These are phyloP conservation scores for Biston betularia DNA, from an alignment of 2,888 invertebrate genomes.

Conservation along the genomic window DNA sequence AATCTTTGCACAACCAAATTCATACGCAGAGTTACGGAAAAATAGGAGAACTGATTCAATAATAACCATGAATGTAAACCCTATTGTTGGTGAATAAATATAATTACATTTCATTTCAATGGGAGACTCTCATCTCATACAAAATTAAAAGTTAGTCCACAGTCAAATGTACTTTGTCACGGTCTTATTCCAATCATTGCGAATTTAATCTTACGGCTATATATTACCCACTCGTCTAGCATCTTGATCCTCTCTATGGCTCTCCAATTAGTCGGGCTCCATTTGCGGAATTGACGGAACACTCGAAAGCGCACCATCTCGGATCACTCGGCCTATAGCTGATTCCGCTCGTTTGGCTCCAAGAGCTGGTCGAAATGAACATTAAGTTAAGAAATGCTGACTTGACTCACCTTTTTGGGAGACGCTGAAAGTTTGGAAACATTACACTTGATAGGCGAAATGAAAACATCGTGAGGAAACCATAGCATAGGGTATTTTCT, in stretches of 20 bases:
- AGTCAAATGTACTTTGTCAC: neutral
- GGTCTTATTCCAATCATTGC: neutral
- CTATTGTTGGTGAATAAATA: too few species aligned
- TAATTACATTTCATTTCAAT: too few species aligned
- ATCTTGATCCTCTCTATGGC: constrained; percentile 30
- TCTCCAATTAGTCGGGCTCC: constrained; percentile 47
- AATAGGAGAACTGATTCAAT: too few species aligned
- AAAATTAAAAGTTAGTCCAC: too few species aligned
- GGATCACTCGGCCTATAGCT: constrained; percentile 36
- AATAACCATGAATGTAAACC: too few species aligned
- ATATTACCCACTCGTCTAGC: constrained; percentile 1
- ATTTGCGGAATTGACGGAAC: constrained; percentile 51
- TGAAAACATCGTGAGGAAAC: too few species aligned
- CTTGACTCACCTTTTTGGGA: constrained; percentile 16
- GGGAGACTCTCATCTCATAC: too few species aligned
- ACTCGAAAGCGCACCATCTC: constrained; percentile 38
- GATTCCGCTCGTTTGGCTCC: constrained; percentile 29
- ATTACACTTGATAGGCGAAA: neutral
- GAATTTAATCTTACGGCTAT: neutral
- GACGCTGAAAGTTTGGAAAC: constrained; percentile 4
- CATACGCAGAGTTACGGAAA: too few species aligned
- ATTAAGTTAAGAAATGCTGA: constrained; percentile 24
- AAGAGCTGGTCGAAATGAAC: constrained; percentile 21
- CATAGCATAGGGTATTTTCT: too few species aligned
- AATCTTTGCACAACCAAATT: too few species aligned